These are phyloP conservation scores for Acronicta aceris DNA, from an alignment of 2,888 invertebrate species.

Conservation along the genomic window DNA sequence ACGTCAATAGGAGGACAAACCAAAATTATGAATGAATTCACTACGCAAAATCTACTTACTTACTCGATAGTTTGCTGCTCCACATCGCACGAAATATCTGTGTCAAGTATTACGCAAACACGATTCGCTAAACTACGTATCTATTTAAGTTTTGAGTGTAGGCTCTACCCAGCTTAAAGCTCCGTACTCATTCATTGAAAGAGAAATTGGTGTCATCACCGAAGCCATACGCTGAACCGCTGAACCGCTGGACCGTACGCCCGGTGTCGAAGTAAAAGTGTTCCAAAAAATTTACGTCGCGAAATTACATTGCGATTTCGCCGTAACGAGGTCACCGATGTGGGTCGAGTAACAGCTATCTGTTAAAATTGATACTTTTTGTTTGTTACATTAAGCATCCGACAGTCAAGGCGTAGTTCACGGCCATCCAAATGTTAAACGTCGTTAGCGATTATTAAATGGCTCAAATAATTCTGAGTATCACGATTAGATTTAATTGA, in stretches of 20 bases:
- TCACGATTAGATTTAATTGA: slow-evolving; percentile 57
- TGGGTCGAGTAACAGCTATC: slow-evolving; percentile 87
- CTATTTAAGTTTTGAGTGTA: slow-evolving; percentile 59
- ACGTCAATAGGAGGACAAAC: slow-evolving; percentile 41
- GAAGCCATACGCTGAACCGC: slow-evolving; percentile 71
- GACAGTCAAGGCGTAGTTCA: slow-evolving; percentile 74
- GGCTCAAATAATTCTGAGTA: slow-evolving; percentile 54
- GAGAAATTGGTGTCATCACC: slow-evolving; percentile 88
- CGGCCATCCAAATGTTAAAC: slow-evolving; percentile 71
- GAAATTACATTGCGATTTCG: slow-evolving; percentile 89
- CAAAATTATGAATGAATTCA: slow-evolving; percentile 48
- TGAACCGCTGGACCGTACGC: slow-evolving; percentile 73
- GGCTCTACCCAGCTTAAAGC: slow-evolving; percentile 61
- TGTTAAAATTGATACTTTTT: slow-evolving; percentile 78
- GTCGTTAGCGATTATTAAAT: slow-evolving; percentile 55
- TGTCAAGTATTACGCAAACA: slow-evolving; percentile 57
- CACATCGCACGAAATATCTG: slow-evolving; percentile 34
- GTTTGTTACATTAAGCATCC: slow-evolving; percentile 75
- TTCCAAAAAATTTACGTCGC: slow-evolving; percentile 87
- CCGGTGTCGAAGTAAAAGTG: slow-evolving; percentile 87
- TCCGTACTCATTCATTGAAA: slow-evolving; percentile 78
- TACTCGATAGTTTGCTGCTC: slow-evolving; percentile 30
- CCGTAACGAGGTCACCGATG: slow-evolving; percentile 84
- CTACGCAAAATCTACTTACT: slow-evolving; percentile 30
- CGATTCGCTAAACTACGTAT: slow-evolving; percentile 54